phyloP scores from a whole-genome alignment of 2,113 vertebrate genomes.

The Nyctereutes procyonoides region DNA sequence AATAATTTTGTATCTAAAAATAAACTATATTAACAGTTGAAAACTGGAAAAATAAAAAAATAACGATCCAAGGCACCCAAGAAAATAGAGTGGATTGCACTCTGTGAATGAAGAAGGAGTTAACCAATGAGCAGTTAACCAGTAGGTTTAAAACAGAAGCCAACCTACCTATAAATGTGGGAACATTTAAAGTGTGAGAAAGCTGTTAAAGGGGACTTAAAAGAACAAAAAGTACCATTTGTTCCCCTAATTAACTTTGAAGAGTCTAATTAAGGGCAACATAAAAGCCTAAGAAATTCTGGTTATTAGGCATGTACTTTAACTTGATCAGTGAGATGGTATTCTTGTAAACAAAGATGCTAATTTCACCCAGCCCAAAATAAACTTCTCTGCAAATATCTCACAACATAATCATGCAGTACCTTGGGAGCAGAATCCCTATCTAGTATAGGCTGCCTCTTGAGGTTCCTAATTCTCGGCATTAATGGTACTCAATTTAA shows the following conservation, averaged over 20 bases:
- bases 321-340: constrained; percentile 81
- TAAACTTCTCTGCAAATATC: constrained; percentile 83
- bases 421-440: constrained; percentile 78
- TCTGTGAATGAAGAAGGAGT: constrained; percentile 58
- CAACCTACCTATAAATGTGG: constrained; percentile 82
- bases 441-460: constrained; percentile 60
- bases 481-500: constrained; percentile 58
- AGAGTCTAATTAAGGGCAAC: constrained; percentile 87
- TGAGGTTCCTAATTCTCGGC: constrained; percentile 75
- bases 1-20: constrained; percentile 50
- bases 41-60: background rate
- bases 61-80: constrained; percentile 16
- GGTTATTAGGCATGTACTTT: constrained; percentile 84
- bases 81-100: background rate
- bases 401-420: constrained; percentile 71
- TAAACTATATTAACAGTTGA: constrained; percentile 22
- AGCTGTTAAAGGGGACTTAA: constrained; percentile 85
- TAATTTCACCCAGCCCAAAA: constrained; percentile 85
- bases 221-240: constrained; percentile 88
- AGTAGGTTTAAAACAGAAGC: constrained; percentile 66
- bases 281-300: constrained; percentile 83
- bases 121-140: constrained; percentile 73
- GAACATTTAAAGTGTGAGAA: constrained; percentile 85
- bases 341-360: constrained; percentile 86
- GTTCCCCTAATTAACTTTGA: constrained; percentile 87